Percentiles rank a stretch among this genome's conserved stretches.
These are phyloP conservation scores for Lagorchestes hirsutus DNA, from an alignment of 2,797 vertebrate genomes.

Conservation along the genomic window DNA sequence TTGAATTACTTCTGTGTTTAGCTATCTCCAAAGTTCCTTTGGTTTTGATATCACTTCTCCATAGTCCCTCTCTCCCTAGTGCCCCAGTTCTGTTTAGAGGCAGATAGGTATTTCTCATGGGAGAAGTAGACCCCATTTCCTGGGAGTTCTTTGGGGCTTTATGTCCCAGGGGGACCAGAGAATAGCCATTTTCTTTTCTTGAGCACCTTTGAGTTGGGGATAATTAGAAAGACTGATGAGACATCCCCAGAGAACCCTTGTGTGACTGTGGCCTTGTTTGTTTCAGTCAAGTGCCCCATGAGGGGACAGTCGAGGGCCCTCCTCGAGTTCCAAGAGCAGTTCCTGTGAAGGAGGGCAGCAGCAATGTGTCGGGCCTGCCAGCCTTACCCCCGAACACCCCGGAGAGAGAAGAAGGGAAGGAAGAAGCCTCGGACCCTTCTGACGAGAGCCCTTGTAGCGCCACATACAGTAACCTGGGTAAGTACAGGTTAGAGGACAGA, in stretches of 20 bases:
- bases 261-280: conserved; percentile 72
- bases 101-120: neutral
- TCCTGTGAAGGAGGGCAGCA: conserved; percentile 84
- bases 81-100: neutral
- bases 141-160: neutral
- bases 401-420: conserved; percentile 87
- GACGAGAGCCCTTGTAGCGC: conserved; percentile 92
- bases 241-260: conserved; percentile 1
- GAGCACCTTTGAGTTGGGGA: neutral
- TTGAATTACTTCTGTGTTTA: too few relatives aligned
- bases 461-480: conserved; percentile 97
- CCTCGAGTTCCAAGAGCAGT: conserved; percentile 84
- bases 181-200: neutral
- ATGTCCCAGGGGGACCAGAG: neutral
- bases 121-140: neutral
- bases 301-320: conserved; percentile 85
- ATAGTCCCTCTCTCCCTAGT: neutral
- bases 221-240: neutral
- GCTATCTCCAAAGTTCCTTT: too few relatives aligned
- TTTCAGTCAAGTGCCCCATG: conserved; percentile 90
- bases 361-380: conserved; percentile 78
- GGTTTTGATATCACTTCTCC: too few relatives aligned
- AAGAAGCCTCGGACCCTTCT: conserved; percentile 87
- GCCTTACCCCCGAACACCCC: conserved; percentile 81
- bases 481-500: conserved; percentile 73